Percentiles rank a stretch among this genome's conserved stretches.
These are phyloP conservation scores for Lampris incognitus DNA, from an alignment of 2,113 vertebrate species.

Conservation along the genomic window DNA sequence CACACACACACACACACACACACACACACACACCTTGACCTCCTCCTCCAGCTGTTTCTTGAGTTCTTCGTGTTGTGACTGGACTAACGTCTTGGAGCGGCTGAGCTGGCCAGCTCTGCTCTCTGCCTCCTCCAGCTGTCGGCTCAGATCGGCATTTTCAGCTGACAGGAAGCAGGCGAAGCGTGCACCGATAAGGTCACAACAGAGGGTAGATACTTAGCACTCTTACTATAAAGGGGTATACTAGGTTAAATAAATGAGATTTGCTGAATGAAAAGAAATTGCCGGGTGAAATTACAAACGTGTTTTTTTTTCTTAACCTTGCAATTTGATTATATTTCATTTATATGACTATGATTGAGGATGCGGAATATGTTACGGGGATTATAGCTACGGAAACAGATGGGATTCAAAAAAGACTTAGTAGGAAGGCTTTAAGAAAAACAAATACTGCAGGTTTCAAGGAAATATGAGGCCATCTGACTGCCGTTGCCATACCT, in stretches of 20 bases:
- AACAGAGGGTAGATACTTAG: no score
- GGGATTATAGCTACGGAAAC: not conserved
- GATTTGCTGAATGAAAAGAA: no score
- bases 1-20: constrained; percentile 17
- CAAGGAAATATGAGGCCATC: constrained; percentile 8
- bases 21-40: constrained; percentile 77
- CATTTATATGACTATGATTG: not conserved
- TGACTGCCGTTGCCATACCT: not conserved
- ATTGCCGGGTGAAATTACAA: not conserved
- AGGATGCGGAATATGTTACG: not conserved
- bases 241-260: no score
- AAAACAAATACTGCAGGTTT: not conserved
- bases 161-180: constrained; percentile 62
- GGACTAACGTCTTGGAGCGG: constrained; percentile 76
- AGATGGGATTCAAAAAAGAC: not conserved
- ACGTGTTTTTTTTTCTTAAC: not conserved
- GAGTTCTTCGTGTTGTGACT: constrained; percentile 80
- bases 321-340: not conserved
- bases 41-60: constrained; percentile 86
- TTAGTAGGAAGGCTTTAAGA: not conserved
- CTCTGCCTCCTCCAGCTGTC: constrained; percentile 82
- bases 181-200: no score
- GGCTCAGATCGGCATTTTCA: constrained; percentile 80
- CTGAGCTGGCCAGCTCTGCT: constrained; percentile 73
- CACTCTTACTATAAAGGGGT: no score